Base-by-base conservation (phyloP, 2,113 vertebrate genomes). In the Oreotrochilus melanogaster region DNA sequence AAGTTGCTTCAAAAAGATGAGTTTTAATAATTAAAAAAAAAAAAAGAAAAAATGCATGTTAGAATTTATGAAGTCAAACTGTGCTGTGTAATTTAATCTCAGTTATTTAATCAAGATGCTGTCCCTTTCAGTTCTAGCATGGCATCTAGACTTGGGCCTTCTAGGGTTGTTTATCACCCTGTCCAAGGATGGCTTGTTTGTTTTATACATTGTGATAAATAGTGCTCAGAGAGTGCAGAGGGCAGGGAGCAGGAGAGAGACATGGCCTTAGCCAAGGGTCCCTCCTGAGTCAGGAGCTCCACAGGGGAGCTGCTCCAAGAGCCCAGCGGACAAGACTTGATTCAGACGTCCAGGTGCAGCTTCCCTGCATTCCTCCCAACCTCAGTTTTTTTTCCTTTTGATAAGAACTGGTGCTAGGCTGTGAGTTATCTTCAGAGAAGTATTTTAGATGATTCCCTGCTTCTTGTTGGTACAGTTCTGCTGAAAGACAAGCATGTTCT, bases 291-390 rank as follows among this genome's bases (percentile, higher is more conserved):
- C 30, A 18, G 39, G 39, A 39, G 61, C 33, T 85, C 37, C 42
- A 2, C 11, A 18, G 19, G 47, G 75, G n/a, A 76, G 39, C 67
- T 51, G 0, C 17, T 62, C 30, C 37, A 8, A 9, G 33, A 14
- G 56, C 74, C 22, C 4, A 4, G 48, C 53, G 31, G 2, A 0
- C 31, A 14, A 2, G 28, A 7, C 48, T 50, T 17, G 15, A 8
- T 67, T 66, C 4, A 28, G 33, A 33, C 56, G 80, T 50, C 51
- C 53, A 25, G 43, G 9, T 35, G n/a, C 54, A 48, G 43, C 56
- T 45, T 85, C 39, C 30, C 35, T 73, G 11, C 6, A 7, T 53
- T 86, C 43, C 76, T 73, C 35, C 65, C 37, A 61, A 7, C n/a
- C 73, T 72, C 1, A 0, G 4, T 0, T 30, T 48, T 28, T 87